These are phyloP conservation scores for Metallyticus violacea DNA, from an alignment of 2,888 invertebrate species.

Conservation along the genomic window DNA sequence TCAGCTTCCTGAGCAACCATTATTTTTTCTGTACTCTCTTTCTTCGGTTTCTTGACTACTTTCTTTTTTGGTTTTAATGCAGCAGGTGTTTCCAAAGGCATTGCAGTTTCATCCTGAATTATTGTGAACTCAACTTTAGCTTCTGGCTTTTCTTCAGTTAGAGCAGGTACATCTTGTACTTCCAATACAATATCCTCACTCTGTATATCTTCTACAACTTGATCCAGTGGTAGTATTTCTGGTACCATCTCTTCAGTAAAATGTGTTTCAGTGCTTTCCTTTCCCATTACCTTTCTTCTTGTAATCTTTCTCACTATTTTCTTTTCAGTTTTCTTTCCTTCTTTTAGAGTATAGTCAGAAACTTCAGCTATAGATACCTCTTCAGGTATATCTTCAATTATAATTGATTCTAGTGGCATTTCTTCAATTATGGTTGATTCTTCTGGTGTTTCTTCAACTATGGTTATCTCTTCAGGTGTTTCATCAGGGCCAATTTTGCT, in stretches of 20 bases:
- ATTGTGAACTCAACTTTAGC: conserved; percentile 5
- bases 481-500: not conserved
- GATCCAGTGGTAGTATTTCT: conserved; percentile 33
- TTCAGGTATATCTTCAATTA: not conserved
- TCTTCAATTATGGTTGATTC: conserved; percentile 2
- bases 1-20: not conserved
- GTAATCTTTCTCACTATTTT: conserved; percentile 22
- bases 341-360: conserved; percentile 22
- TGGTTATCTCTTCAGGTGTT: not conserved
- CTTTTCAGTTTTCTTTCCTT: not conserved
- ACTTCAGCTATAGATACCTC: conserved; percentile 32
- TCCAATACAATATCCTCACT: no score
- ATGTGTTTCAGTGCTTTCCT: conserved; percentile 47
- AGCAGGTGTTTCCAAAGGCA: not conserved
- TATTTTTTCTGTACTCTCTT: conserved; percentile 13
- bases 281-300: conserved; percentile 1
- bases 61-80: not conserved
- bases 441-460: not conserved
- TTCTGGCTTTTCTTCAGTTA: conserved; percentile 18
- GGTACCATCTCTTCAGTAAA: conserved; percentile 44
- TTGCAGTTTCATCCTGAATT: conserved; percentile 1
- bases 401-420: not conserved
- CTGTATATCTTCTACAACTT: not conserved
- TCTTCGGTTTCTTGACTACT: conserved; percentile 32
- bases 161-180: conserved; percentile 26